phyloP scores from a whole-genome alignment of 2,113 vertebrate species.

The Conger conger region DNA sequence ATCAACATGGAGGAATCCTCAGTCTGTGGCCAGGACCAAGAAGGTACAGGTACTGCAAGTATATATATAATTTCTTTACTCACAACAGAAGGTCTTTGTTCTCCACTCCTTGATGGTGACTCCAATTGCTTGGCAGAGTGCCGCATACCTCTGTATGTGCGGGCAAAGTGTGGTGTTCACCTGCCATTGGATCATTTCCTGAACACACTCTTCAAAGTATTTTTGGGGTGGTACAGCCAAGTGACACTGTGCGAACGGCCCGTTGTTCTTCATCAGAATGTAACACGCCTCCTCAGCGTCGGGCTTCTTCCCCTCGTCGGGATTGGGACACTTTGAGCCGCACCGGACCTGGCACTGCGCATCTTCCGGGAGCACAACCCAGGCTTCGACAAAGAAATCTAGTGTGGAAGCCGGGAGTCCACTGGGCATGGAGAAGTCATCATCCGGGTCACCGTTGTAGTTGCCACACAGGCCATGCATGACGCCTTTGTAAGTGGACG shows the following conservation, averaged over 20 bases:
- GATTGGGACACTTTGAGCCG: slow-evolving; percentile 25
- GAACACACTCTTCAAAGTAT: slow-evolving; percentile 48
- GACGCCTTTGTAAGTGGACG: slow-evolving; percentile 40
- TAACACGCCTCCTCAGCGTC: slow-evolving; percentile 30
- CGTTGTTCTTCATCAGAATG: slow-evolving; percentile 37
- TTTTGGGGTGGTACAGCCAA: slow-evolving; percentile 14
- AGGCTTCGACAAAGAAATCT: slow-evolving; percentile 37
- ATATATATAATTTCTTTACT: no score
- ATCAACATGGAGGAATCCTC: no score
- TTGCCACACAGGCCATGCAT: slow-evolving; percentile 57
- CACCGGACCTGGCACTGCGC: slow-evolving; percentile 37
- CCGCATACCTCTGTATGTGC: slow-evolving; percentile 64
- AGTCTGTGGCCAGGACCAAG: no score
- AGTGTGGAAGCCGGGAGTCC: slow-evolving; percentile 1
- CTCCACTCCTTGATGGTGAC: slow-evolving; percentile 60
- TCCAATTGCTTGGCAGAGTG: slow-evolving; percentile 56
- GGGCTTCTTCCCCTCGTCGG: background rate
- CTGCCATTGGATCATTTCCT: slow-evolving; percentile 27
- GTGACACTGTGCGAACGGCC: slow-evolving; percentile 55
- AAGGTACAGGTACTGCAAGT: no score
- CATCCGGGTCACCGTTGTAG: slow-evolving; percentile 46
- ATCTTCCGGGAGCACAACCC: slow-evolving; percentile 33
- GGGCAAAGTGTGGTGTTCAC: slow-evolving; percentile 53
- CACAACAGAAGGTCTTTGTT: slow-evolving; percentile 64
- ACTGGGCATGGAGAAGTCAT: slow-evolving; percentile 50